A percentile compares a stretch with the other conserved stretches of the same genome.
Evolutionary conservation across 2,113 vertebrate genomes (phyloP).

Genomic region (Equus przewalskii): DNA sequence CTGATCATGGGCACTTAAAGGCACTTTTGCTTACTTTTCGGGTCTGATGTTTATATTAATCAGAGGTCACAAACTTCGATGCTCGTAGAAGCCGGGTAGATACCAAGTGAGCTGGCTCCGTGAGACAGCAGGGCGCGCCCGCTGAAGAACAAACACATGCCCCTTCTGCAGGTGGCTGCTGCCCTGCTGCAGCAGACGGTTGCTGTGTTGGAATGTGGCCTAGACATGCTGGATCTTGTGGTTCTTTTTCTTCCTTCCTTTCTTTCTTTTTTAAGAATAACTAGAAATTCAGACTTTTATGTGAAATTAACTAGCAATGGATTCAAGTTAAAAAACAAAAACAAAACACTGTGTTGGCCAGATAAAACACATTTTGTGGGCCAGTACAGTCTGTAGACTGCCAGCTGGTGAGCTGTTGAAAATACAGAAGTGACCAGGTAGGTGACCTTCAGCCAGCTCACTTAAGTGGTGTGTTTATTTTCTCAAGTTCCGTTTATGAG

Average conservation of each 20-base stretch:
- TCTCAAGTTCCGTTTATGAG: background rate
- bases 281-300: background rate
- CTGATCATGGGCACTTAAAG: background rate
- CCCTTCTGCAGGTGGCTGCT: background rate
- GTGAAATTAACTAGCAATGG: background rate
- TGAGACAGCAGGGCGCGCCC: too few relatives aligned
- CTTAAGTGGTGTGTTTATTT: background rate
- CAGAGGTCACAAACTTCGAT: background rate
- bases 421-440: background rate
- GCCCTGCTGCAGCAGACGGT: background rate
- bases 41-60: background rate
- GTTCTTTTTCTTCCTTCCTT: background rate
- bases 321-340: background rate
- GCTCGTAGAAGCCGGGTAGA: background rate
- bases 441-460: background rate
- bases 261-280: background rate
- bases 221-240: background rate
- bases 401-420: background rate
- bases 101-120: background rate
- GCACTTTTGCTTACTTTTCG: background rate
- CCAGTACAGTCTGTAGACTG: accelerated
- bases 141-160: background rate
- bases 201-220: background rate
- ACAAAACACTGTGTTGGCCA: background rate
- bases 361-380: background rate